Conservation (phyloP, 2,888 invertebrate genomes). For the Xanthostigma xanthostigma region DNA sequence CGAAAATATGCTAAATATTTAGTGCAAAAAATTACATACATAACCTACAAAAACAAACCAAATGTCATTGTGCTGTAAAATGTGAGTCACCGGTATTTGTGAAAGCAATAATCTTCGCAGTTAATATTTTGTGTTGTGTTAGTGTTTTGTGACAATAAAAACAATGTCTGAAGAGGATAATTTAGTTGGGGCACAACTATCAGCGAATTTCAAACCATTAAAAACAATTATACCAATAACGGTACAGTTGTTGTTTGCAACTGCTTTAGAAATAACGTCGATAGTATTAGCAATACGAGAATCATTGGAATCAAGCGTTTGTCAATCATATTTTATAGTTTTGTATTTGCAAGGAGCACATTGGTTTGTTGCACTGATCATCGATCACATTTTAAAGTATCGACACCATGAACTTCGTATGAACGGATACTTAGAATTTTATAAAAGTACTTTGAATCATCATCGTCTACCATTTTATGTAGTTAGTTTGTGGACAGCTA, state of each 20-base stretch:
- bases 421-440: constrained; percentile 53
- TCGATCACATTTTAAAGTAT: constrained; percentile 40
- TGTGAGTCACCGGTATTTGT: no score
- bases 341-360: constrained; percentile 39
- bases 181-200: no score
- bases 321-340: constrained; percentile 41
- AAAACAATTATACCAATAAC: constrained; percentile 22
- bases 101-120: no score
- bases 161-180: no score
- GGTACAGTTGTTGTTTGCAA: constrained; percentile 21
- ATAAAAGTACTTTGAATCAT: constrained; percentile 41
- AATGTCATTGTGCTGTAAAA: no score
- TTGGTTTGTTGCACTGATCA: constrained; percentile 39
- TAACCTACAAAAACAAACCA: no score
- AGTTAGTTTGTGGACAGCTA: constrained; percentile 45
- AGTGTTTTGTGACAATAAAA: no score
- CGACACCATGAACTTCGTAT: constrained; percentile 44
- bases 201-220: constrained; percentile 21
- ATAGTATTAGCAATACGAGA: constrained; percentile 24
- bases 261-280: constrained; percentile 24
- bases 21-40: no score
- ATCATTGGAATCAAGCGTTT: constrained; percentile 29
- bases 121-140: no score
- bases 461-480: constrained; percentile 45
- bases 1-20: no score